Conservation (phyloP, 1,140 invertebrate genomes). For the Ceratoteleas bidentatus region DNA sequence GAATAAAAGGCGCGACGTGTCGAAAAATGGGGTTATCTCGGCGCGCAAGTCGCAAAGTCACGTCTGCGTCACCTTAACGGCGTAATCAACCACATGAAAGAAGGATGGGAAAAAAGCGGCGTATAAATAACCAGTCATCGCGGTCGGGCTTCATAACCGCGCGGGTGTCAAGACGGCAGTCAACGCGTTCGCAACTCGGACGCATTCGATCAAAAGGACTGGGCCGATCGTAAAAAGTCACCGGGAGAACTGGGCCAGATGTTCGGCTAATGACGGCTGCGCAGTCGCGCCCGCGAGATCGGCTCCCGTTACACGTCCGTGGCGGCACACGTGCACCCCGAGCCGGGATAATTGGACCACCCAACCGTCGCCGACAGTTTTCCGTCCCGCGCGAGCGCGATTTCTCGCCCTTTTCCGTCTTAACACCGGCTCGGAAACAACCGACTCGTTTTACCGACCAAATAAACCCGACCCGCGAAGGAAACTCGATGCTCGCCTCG, state of each 20-base stretch:
- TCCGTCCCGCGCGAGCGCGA: conserved; percentile 19
- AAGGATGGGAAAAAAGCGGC: conserved; percentile 23
- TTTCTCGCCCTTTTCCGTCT: conserved; percentile 59
- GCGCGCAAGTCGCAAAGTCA: not conserved
- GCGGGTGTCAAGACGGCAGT: conserved; percentile 52
- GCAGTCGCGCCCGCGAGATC: conserved; percentile 77
- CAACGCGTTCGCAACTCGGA: conserved; percentile 47
- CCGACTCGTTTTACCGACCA: conserved; percentile 62
- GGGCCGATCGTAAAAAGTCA: conserved; percentile 49
- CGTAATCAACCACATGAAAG: conserved; percentile 37
- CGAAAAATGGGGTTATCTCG: too few relatives aligned
- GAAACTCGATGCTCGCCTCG: conserved; percentile 54
- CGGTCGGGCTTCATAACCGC: conserved; percentile 27
- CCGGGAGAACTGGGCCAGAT: conserved; percentile 77
- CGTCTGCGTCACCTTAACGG: not conserved
- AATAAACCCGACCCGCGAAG: conserved; percentile 62
- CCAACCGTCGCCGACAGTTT: conserved; percentile 63
- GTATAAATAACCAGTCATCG: conserved; percentile 49
- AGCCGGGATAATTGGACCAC: conserved; percentile 79
- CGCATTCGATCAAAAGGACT: conserved; percentile 64
- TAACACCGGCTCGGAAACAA: conserved; percentile 18
- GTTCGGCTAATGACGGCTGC: conserved; percentile 81
- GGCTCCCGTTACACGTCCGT: conserved; percentile 70
- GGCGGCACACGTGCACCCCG: conserved; percentile 48
- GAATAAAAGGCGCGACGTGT: too few relatives aligned